Evolutionary conservation across 2,797 vertebrate species (phyloP).

Genomic region (Pseudocheirus occidentalis): DNA sequence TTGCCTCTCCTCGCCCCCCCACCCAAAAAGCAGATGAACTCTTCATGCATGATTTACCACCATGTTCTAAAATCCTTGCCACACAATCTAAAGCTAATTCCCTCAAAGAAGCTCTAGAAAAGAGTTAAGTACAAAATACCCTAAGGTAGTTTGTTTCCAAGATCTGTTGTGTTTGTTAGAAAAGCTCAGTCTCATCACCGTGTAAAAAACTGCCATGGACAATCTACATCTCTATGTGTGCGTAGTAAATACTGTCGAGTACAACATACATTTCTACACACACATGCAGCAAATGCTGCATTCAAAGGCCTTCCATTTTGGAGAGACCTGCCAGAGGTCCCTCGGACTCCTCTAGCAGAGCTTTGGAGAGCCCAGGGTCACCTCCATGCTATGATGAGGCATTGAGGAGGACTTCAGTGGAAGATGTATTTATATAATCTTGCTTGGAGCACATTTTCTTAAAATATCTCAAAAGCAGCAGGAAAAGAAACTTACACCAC

Average conservation of each 20-base stretch:
- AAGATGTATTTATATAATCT: not conserved
- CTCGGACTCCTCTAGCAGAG: not conserved
- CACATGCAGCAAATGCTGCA: not conserved
- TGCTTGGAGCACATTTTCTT: not conserved
- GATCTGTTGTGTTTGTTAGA: not conserved
- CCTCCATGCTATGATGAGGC: not conserved
- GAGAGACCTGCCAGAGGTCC: not conserved
- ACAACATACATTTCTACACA: not conserved
- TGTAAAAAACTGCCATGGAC: not conserved
- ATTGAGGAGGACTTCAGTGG: not conserved
- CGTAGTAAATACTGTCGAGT: not conserved
- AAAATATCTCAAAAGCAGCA: not conserved
- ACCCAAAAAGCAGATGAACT: not conserved
- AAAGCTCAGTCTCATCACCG: not conserved
- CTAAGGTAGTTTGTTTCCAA: not conserved
- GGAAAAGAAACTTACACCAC: conserved; percentile 20
- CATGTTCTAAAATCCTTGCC: conserved; percentile 2
- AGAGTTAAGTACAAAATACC: not conserved
- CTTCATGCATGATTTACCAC: not conserved
- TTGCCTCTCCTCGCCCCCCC: too few relatives aligned
- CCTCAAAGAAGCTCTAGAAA: conserved; percentile 24
- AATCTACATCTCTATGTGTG: not conserved
- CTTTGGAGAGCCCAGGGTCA: not conserved
- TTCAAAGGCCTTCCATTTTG: not conserved
- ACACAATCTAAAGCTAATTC: not conserved